A percentile compares a stretch with the other conserved stretches of the same genome.
These are phyloP conservation scores for Autographa pulchrina DNA, from an alignment of 2,888 invertebrate species.

Conservation along the genomic window DNA sequence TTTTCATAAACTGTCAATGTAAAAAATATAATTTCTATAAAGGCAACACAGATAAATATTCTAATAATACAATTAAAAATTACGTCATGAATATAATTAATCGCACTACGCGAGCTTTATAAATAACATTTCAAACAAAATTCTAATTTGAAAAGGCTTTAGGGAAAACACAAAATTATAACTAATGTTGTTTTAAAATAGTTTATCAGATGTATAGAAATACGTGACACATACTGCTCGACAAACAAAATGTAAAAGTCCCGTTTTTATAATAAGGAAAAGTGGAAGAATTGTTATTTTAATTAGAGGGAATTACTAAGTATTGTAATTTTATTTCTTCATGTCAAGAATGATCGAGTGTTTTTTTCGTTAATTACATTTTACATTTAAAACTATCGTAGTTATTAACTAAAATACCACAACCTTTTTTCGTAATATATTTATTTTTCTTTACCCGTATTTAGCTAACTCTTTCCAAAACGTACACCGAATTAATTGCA, in stretches of 20 bases:
- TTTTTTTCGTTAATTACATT: no score
- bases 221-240: slow-evolving; percentile 19
- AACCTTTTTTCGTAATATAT: no score
- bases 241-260: slow-evolving; percentile 9
- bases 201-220: slow-evolving; percentile 23
- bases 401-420: no score
- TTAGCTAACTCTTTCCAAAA: no score
- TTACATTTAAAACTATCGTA: no score
- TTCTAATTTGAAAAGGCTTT: neutral
- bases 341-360: no score
- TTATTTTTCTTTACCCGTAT: no score
- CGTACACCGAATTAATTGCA: no score
- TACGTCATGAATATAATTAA: neutral
- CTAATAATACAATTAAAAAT: neutral
- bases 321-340: neutral
- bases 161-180: slow-evolving; percentile 33
- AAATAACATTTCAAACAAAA: neutral
- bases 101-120: neutral
- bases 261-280: neutral
- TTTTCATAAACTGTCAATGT: no score
- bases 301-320: neutral
- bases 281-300: neutral
- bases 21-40: no score
- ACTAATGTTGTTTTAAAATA: slow-evolving; percentile 28
- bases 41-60: no score